A percentile compares a stretch with the other conserved stretches of the same genome.
Conservation (phyloP, 92 coral and sea anemone species). For the Ricordea florida region DNA sequence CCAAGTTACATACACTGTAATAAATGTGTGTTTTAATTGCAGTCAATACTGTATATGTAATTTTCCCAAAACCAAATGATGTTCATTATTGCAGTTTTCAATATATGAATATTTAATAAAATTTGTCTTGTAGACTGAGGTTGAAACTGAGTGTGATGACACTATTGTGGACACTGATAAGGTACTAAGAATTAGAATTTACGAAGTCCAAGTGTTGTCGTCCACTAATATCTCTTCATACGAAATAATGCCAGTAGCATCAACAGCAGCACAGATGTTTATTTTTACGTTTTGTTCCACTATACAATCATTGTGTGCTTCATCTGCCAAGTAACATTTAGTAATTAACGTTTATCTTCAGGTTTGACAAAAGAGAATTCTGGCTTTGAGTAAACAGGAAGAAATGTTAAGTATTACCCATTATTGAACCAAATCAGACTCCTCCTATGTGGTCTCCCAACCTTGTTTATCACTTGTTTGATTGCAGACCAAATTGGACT, state of each 20-base stretch:
- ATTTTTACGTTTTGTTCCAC: background rate
- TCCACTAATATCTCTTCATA: background rate
- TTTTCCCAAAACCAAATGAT: background rate
- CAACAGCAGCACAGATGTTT: background rate
- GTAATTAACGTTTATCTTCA: too few species aligned
- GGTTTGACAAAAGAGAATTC: too few species aligned
- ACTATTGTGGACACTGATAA: background rate
- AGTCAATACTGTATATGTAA: background rate
- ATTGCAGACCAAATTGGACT: too few species aligned
- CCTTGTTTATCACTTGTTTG: too few species aligned
- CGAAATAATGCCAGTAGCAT: background rate
- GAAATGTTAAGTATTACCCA: too few species aligned
- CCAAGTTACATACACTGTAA: too few species aligned
- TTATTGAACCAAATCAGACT: too few species aligned
- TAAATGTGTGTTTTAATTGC: background rate
- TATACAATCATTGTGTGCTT: background rate
- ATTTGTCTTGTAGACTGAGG: background rate
- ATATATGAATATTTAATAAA: background rate
- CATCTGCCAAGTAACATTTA: too few species aligned
- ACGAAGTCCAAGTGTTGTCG: background rate
- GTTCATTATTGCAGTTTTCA: background rate
- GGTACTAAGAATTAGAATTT: background rate
- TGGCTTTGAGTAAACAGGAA: too few species aligned
- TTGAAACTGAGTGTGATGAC: background rate
- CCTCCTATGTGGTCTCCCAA: too few species aligned